A percentile compares a stretch with the other conserved stretches of the same genome.
Evolutionary conservation across 2,888 invertebrate genomes (phyloP).

Genomic region (Iphiclides podalirius): DNA sequence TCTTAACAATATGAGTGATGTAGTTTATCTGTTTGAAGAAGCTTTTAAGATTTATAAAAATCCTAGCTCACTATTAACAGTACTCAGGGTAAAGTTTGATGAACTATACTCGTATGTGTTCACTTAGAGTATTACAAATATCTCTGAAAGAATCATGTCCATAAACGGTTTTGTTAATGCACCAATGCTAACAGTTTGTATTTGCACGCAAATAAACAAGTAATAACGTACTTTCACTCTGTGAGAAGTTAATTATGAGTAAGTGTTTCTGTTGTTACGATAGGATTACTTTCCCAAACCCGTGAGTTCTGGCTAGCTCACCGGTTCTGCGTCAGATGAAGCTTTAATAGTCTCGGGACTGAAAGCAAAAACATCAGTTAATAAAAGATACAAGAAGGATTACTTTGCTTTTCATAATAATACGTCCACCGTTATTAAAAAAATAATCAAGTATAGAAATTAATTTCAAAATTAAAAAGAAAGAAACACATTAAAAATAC

Average conservation of each 20-base stretch:
- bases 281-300: no score
- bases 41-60: not conserved
- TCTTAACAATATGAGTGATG: not conserved
- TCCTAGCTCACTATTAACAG: not conserved
- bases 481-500: no score
- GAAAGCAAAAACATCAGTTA: no score
- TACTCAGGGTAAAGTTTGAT: not conserved
- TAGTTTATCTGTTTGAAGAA: not conserved
- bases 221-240: conserved; percentile 11
- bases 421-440: not conserved
- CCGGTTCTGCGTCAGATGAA: no score
- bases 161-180: not conserved
- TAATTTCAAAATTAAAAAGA: no score
- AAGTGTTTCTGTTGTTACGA: not conserved
- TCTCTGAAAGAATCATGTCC: not conserved
- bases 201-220: conserved; percentile 12
- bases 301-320: no score
- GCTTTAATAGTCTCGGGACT: no score
- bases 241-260: not conserved
- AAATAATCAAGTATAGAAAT: no score
- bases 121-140: not conserved
- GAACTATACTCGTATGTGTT: no score
- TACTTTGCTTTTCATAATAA: not conserved
- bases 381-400: no score
- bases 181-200: conserved; percentile 3